Base-by-base conservation (phyloP, 2,113 vertebrate genomes). In the Ochotona curzoniae region DNA sequence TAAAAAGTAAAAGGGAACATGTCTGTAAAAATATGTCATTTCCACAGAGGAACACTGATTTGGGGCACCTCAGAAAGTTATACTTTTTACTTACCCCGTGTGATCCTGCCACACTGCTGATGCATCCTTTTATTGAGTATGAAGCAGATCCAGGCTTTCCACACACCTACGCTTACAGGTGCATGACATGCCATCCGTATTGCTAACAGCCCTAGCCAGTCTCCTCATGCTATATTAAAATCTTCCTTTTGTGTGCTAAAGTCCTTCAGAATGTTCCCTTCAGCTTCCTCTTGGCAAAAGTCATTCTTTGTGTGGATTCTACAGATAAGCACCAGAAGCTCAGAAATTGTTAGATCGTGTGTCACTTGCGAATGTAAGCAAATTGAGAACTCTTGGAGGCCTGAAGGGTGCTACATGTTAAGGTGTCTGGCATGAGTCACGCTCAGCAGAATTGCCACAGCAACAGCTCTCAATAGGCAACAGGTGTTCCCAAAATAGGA, bases 341-440 rank as follows among this genome's bases (percentile, higher is more conserved):
- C 47, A 60, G 20, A 57, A 67, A 73, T 49, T 81, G 44, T 13
- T 44, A 32, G 38, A 63, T 5, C 49, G 2, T 23, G 57, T 23
- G 10, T 44, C 10, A 69, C 80, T 60, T 76, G 32, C 49, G n/a
- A 85, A 83, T 15, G 76, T 5, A 32, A 30, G 21, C 30, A 47
- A 13, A 47, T 17, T 73, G 81, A 87, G 74, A 82, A 88, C 84
- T 30, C 84, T 26, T 75, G 9, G 74, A 20, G 11, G 17, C 10
- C 32, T 15, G 60, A 66, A 71, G 25, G 9, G 71, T 66, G 57
- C 70, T 84, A 25, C 10, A 7, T 0, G 57, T 51, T 38, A 38
- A 76, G 47, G 61, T 81, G 71, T 91, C 87, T 2, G 4, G 57
- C n/a, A 73, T 94, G 92, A 94, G 61, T 96, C 78, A 84, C 38